Percentiles rank a stretch among this genome's conserved stretches.
Evolutionary conservation across 1,140 invertebrate species (phyloP).

Genomic region (Psix sp.): DNA sequence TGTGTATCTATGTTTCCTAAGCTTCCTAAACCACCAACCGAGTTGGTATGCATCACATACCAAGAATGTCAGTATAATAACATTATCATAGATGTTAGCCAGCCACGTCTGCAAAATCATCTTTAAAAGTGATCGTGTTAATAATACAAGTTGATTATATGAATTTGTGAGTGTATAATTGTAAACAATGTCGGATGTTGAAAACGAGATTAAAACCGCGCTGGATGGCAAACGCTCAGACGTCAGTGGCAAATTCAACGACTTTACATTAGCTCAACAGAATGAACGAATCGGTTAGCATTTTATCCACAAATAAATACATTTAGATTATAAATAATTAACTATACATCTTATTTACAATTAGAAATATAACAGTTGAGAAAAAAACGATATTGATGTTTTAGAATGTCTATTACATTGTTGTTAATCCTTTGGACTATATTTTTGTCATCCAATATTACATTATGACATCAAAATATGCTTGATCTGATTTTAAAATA

Average conservation of each 20-base stretch:
- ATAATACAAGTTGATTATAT: conserved; percentile 5
- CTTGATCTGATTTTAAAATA: no score
- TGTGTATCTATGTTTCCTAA: conserved; percentile 14
- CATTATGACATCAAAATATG: no score
- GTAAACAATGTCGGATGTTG: conserved; percentile 41
- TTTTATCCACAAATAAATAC: conserved; percentile 15
- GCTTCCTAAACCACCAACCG: conserved; percentile 6
- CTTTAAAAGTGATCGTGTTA: conserved; percentile 5
- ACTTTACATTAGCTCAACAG: conserved; percentile 44
- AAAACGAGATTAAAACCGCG: conserved; percentile 38
- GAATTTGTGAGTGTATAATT: neutral
- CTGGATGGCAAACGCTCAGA: conserved; percentile 39
- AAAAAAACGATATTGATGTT: no score
- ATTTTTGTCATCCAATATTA: no score
- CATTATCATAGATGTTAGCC: conserved; percentile 25
- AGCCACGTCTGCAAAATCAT: conserved; percentile 39
- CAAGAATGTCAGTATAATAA: conserved; percentile 29
- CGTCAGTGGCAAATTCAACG: conserved; percentile 44
- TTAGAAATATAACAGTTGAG: no score
- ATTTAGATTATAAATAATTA: neutral
- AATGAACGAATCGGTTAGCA: conserved; percentile 41
- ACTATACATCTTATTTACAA: neutral
- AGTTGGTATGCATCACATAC: conserved; percentile 36
- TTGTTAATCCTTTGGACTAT: no score
- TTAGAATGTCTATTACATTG: no score